Conservation (phyloP, 2,888 invertebrate genomes). For the Caprella mutica region DNA sequence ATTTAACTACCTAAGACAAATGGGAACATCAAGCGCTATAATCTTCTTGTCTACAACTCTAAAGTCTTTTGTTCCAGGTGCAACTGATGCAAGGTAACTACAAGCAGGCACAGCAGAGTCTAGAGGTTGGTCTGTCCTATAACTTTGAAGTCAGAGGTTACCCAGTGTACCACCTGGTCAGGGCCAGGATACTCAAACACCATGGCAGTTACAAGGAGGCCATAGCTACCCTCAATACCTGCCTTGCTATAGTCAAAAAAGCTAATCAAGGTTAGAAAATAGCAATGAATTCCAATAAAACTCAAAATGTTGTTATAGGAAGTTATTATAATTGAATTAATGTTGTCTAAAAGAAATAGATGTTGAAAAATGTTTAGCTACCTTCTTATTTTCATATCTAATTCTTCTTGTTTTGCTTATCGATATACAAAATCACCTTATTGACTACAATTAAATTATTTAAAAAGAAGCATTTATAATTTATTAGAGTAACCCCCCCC, state of each 20-base stretch:
- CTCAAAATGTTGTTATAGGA: neutral
- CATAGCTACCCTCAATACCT: constrained; percentile 60
- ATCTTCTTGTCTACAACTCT: no score
- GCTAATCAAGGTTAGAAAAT: neutral
- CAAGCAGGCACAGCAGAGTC: constrained; percentile 65
- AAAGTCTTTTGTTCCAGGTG: no score
- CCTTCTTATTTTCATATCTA: neutral
- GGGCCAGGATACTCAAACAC: constrained; percentile 68
- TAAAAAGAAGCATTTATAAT: no score
- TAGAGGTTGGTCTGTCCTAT: constrained; percentile 81
- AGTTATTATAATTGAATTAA: neutral
- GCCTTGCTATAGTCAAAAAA: constrained; percentile 39
- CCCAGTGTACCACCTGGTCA: constrained; percentile 76
- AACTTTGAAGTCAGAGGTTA: constrained; percentile 84
- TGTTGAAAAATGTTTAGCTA: neutral
- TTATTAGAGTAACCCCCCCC: no score
- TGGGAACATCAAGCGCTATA: no score
- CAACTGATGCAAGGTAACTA: constrained; percentile 52
- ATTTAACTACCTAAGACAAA: no score
- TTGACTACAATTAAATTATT: no score
- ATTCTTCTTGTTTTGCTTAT: neutral
- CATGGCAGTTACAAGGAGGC: constrained; percentile 58
- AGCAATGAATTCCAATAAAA: no score
- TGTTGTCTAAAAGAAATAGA: neutral
- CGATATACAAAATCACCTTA: no score